Evolutionary conservation across 2,797 vertebrate genomes (phyloP).

Genomic region (Ceyx erithaca): DNA sequence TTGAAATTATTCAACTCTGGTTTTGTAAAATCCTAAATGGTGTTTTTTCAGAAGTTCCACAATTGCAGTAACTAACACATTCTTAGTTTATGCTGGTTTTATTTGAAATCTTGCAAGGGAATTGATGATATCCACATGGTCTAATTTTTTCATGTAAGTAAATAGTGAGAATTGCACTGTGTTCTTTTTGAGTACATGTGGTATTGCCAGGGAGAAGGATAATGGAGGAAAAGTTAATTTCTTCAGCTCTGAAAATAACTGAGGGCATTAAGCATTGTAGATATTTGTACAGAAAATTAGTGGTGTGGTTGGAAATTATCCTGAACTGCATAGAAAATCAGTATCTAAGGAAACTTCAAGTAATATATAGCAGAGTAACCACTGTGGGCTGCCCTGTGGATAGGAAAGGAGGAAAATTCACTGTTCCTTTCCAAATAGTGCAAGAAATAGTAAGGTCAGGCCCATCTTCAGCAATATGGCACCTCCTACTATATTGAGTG

Average conservation of each 20-base stretch:
- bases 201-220: neutral
- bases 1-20: neutral
- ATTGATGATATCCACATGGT: neutral
- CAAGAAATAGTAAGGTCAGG: neutral
- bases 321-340: neutral
- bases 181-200: neutral
- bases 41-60: neutral
- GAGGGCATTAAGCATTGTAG: neutral
- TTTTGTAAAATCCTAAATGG: neutral
- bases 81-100: neutral
- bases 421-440: constrained; percentile 14
- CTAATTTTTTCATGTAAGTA: neutral
- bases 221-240: neutral
- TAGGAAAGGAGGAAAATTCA: neutral
- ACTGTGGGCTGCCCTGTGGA: neutral
- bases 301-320: neutral
- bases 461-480: neutral
- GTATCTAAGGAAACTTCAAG: neutral
- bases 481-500: neutral
- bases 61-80: neutral
- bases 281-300: neutral
- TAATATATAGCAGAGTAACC: neutral
- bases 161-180: neutral
- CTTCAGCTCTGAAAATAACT: neutral
- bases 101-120: neutral